These are phyloP conservation scores for Thunnus thynnus DNA, from an alignment of 2,113 vertebrate genomes.

Conservation along the genomic window DNA sequence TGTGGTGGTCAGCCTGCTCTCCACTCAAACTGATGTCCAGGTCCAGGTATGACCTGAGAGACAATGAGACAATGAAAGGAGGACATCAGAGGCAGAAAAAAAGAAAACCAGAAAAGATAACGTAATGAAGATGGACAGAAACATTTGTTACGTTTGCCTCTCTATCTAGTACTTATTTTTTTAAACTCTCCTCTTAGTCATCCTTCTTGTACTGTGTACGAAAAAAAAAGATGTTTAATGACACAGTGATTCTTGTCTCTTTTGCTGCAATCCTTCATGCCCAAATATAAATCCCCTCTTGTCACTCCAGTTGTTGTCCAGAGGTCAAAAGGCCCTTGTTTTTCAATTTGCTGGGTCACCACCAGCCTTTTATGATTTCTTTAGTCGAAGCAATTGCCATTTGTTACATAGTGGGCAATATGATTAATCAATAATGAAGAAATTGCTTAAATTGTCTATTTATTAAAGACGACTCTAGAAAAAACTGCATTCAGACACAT, in stretches of 20 bases:
- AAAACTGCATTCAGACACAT: no score
- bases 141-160: no score
- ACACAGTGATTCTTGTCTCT: neutral
- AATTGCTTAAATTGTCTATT: no score
- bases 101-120: no score
- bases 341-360: neutral
- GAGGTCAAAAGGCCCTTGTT: neutral
- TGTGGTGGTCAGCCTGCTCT: conserved; percentile 85
- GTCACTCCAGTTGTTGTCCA: neutral
- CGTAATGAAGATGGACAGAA: no score
- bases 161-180: no score
- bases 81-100: neutral
- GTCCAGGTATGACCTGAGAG: conserved; percentile 87
- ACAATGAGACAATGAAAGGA: conserved; percentile 1
- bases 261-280: neutral
- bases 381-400: no score
- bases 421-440: no score
- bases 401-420: no score
- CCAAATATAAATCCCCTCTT: neutral
- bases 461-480: no score
- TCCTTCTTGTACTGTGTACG: no score
- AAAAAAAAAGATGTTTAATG: neutral
- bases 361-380: neutral
- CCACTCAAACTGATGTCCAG: conserved; percentile 86
- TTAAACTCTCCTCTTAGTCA: no score